Conservation (phyloP, 2,113 vertebrate genomes). For the Phycodurus eques region DNA sequence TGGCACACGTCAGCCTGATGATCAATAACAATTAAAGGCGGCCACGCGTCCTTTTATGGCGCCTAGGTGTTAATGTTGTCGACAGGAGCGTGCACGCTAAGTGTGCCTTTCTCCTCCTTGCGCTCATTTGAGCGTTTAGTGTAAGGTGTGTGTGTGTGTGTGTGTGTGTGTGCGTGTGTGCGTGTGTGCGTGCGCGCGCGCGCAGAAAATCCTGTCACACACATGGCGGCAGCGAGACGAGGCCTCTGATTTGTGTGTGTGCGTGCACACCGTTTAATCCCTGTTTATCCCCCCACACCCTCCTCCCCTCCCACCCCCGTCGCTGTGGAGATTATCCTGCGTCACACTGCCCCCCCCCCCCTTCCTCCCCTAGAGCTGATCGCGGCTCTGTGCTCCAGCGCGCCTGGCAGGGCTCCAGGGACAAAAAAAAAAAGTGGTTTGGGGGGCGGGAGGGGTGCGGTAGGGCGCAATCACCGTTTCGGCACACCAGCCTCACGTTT, state of each 20-base stretch:
- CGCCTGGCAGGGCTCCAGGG: constrained; percentile 65
- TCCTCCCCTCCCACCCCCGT: constrained; percentile 54
- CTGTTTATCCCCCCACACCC: constrained; percentile 66
- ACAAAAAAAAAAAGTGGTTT: constrained; percentile 28
- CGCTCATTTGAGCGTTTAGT: constrained; percentile 4
- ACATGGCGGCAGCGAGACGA: neutral
- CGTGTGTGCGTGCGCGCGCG: neutral
- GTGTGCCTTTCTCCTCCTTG: constrained; percentile 4
- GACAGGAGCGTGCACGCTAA: constrained; percentile 10
- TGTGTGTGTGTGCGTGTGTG: neutral
- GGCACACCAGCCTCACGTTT: constrained; percentile 16
- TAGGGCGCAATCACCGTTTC: constrained; percentile 35
- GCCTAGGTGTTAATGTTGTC: constrained; percentile 27
- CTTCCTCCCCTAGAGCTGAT: constrained; percentile 53
- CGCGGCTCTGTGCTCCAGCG: constrained; percentile 62
- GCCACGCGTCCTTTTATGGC: constrained; percentile 21
- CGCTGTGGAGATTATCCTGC: constrained; percentile 74
- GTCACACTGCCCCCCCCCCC: constrained; percentile 57
- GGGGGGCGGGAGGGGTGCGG: constrained; percentile 10
- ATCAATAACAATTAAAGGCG: constrained; percentile 58
- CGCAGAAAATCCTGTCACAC: constrained; percentile 32
- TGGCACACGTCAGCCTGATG: constrained; percentile 49
- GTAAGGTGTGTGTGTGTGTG: neutral
- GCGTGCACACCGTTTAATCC: constrained; percentile 55
- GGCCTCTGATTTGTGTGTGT: constrained; percentile 11